A percentile compares a stretch with the other conserved stretches of the same genome.
These are phyloP conservation scores for Diacarnus erythraeanus DNA, from an alignment of 37 sponge, comb jelly and placozoan species.

Conservation along the genomic window DNA sequence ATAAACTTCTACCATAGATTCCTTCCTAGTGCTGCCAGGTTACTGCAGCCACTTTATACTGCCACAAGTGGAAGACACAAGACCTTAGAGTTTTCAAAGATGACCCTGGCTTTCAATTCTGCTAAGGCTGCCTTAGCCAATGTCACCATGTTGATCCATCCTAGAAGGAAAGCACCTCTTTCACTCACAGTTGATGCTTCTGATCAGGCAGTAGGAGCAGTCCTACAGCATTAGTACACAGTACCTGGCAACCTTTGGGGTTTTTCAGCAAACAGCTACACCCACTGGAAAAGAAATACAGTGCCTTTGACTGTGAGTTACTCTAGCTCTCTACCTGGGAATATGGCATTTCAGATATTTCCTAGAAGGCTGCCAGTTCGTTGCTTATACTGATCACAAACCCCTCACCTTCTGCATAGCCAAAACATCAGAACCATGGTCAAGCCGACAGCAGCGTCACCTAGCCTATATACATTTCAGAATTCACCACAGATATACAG, in stretches of 20 bases:
- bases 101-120: neutral
- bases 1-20: conserved; percentile 34
- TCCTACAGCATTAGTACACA: neutral
- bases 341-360: conserved; percentile 33
- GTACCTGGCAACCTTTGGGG: neutral
- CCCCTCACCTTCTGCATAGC: conserved; percentile 24
- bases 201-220: conserved; percentile 1
- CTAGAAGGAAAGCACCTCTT: neutral
- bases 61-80: conserved; percentile 11
- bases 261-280: conserved; percentile 18
- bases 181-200: neutral
- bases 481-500: no score
- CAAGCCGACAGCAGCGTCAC: conserved; percentile 27
- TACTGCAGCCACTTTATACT: conserved; percentile 26
- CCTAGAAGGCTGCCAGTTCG: no score
- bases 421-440: conserved; percentile 3
- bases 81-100: conserved; percentile 2
- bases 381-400: conserved; percentile 49
- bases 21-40: conserved; percentile 21
- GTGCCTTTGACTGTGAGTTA: conserved; percentile 42
- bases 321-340: conserved; percentile 18
- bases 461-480: no score
- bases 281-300: conserved; percentile 25
- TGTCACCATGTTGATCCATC: conserved; percentile 8
- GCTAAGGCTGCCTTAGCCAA: conserved; percentile 16